Percentiles rank a stretch among this genome's conserved stretches.
phyloP scores from a whole-genome alignment of 2,888 invertebrate species.

The Zygothrica quintamaculata region DNA sequence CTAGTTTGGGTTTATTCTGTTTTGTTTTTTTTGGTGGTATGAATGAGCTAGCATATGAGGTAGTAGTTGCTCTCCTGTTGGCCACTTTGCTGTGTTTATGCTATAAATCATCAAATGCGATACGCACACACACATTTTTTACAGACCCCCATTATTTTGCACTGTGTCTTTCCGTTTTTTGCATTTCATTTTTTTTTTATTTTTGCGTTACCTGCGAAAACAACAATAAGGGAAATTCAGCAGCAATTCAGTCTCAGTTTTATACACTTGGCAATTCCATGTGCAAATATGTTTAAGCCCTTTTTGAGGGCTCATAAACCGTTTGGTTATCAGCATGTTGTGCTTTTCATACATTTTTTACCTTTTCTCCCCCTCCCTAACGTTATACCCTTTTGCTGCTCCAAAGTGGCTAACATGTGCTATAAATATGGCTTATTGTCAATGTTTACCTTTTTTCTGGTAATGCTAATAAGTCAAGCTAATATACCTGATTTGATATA shows the following conservation, averaged over 20 bases:
- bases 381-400: no score
- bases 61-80: neutral
- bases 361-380: constrained; percentile 1
- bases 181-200: constrained; percentile 17
- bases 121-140: constrained; percentile 21
- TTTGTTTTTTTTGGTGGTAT: no score
- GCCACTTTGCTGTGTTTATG: constrained; percentile 46
- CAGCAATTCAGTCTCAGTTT: constrained; percentile 48
- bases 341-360: neutral
- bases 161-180: constrained; percentile 14
- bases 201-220: constrained; percentile 17
- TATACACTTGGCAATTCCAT: constrained; percentile 52
- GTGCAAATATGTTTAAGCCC: constrained; percentile 59
- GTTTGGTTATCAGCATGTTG: constrained; percentile 51
- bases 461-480: no score
- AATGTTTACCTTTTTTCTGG: neutral
- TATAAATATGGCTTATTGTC: neutral
- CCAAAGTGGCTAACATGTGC: no score
- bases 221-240: constrained; percentile 6
- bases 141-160: constrained; percentile 10
- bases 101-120: constrained; percentile 66
- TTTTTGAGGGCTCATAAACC: constrained; percentile 67
- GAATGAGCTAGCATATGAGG: no score
- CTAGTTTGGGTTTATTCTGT: no score
- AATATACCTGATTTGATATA: no score